phyloP scores from a whole-genome alignment of 2,113 vertebrate species.

The Bostrychus sinensis region DNA sequence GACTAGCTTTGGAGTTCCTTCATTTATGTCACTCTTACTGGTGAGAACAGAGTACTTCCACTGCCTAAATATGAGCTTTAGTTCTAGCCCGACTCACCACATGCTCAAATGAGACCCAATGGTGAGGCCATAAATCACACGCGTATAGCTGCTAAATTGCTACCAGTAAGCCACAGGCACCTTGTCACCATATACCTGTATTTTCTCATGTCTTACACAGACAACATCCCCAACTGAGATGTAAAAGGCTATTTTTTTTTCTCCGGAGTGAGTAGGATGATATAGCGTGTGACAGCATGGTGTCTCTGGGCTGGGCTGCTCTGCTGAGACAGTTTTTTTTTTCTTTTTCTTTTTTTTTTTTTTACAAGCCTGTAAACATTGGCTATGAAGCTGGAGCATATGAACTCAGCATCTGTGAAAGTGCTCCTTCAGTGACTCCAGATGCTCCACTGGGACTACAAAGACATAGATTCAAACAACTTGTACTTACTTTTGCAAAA shows the following conservation, averaged over 20 bases:
- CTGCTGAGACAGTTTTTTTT: conserved; percentile 44
- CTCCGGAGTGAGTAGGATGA: conserved; percentile 1
- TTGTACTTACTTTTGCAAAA: conserved; percentile 40
- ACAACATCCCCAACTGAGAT: conserved; percentile 11
- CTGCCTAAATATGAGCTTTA: not conserved
- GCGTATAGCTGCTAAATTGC: conserved; percentile 1
- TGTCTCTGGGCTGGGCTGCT: conserved; percentile 37
- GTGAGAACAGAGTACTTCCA: not conserved
- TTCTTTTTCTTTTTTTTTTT: not conserved
- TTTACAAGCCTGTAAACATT: conserved; percentile 72
- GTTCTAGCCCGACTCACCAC: conserved; percentile 5
- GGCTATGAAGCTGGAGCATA: conserved; percentile 52
- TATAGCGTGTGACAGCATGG: conserved; percentile 45
- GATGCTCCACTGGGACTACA: conserved; percentile 56
- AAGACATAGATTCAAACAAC: conserved; percentile 40
- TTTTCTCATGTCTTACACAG: conserved; percentile 8
- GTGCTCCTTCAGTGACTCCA: conserved; percentile 68
- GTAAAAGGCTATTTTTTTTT: conserved; percentile 12
- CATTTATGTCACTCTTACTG: not conserved
- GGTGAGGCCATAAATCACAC: conserved; percentile 27
- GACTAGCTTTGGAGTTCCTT: not conserved
- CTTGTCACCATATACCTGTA: conserved; percentile 15
- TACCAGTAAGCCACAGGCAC: conserved; percentile 6
- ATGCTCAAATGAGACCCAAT: conserved; percentile 5
- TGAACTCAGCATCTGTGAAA: conserved; percentile 62